A percentile compares a stretch with the other conserved stretches of the same genome.
Conservation (phyloP, 2,113 vertebrate genomes). For the Baryphthengus martii region DNA sequence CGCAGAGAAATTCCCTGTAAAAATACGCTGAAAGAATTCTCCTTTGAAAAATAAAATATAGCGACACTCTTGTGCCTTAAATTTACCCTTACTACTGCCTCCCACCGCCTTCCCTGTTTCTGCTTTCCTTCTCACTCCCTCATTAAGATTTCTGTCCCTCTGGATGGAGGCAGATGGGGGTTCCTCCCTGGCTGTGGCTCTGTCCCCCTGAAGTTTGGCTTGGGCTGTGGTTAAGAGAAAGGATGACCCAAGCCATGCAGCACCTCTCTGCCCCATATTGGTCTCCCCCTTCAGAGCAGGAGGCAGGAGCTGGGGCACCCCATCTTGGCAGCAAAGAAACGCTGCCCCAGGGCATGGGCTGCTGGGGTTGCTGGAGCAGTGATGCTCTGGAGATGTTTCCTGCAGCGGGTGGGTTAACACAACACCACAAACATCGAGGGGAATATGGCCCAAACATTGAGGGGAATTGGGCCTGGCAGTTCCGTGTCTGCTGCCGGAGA, state of each 20-base stretch:
- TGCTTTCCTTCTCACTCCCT: background rate
- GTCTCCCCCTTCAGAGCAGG: background rate
- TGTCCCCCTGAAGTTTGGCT: background rate
- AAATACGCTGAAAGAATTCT: constrained; percentile 46
- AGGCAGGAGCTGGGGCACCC: background rate
- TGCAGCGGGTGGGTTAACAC: background rate
- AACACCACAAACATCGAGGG: background rate
- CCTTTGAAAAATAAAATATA: constrained; percentile 48
- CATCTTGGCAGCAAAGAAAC: accelerated
- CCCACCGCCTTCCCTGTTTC: background rate
- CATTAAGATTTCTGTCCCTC: background rate
- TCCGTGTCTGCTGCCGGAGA: background rate
- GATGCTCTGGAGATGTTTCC: background rate
- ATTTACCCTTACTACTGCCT: background rate
- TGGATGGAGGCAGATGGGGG: background rate
- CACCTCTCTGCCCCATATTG: background rate
- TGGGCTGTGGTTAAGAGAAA: background rate
- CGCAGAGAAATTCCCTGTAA: constrained; percentile 32
- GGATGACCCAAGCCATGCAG: background rate
- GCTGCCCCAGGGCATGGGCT: background rate
- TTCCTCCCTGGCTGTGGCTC: background rate
- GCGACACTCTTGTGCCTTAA: background rate
- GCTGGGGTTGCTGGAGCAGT: background rate
- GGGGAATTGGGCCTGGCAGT: background rate
- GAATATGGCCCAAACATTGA: background rate